A percentile compares a stretch with the other conserved stretches of the same genome.
These are phyloP conservation scores for Microplitis manilae DNA, from an alignment of 2,888 invertebrate genomes.

Conservation along the genomic window DNA sequence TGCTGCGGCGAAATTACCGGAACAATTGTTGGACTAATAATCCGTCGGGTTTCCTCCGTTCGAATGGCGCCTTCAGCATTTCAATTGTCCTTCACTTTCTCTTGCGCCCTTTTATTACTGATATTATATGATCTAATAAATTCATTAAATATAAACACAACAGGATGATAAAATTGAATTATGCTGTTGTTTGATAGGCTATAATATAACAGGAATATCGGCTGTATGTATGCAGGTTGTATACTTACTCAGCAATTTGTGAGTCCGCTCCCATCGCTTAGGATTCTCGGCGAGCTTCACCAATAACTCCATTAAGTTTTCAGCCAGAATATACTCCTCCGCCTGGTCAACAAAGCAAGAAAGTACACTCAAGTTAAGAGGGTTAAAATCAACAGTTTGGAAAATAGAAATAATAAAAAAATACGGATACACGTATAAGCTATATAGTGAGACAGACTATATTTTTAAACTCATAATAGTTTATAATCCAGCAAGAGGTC, in stretches of 20 bases:
- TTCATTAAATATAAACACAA: not conserved
- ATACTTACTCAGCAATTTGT: slow-evolving; percentile 65
- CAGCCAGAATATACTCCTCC: slow-evolving; percentile 52
- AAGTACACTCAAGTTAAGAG: slow-evolving; percentile 31
- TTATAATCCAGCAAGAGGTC: too few species aligned
- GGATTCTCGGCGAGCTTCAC: slow-evolving; percentile 64
- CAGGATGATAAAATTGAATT: not conserved
- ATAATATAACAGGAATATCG: not conserved
- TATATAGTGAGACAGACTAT: not conserved
- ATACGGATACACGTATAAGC: not conserved
- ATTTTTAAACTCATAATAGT: too few species aligned
- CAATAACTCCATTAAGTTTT: slow-evolving; percentile 62
- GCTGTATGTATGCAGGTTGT: not conserved
- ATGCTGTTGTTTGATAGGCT: not conserved
- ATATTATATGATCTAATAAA: not conserved
- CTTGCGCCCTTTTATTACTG: not conserved
- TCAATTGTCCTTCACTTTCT: slow-evolving; percentile 10
- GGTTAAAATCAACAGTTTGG: slow-evolving; percentile 17
- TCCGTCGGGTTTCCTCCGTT: not conserved
- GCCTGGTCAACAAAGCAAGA: slow-evolving; percentile 50
- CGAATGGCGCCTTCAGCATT: slow-evolving; percentile 17
- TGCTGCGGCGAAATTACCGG: slow-evolving; percentile 32
- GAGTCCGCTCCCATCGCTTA: slow-evolving; percentile 59
- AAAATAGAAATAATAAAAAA: slow-evolving; percentile 5
- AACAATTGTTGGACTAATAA: slow-evolving; percentile 40